Conservation (phyloP, 2,113 vertebrate species). For the Psilopogon haemacephalus region DNA sequence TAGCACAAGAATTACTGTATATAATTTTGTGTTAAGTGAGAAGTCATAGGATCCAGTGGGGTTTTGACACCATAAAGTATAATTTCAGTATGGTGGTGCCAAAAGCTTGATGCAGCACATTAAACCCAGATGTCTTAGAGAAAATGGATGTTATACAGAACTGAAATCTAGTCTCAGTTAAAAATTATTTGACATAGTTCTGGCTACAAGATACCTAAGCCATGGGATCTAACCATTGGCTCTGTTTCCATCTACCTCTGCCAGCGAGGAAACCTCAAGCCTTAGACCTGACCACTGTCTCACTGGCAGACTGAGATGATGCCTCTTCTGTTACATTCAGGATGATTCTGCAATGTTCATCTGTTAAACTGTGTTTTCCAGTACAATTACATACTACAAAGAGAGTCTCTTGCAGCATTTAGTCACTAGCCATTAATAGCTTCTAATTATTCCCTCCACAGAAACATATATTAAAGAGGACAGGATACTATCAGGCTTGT, state of each 20-base stretch:
- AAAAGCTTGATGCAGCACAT: not conserved
- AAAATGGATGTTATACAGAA: not conserved
- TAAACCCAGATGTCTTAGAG: not conserved
- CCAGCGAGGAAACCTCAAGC: not conserved
- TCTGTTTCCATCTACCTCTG: not conserved
- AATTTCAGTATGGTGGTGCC: not conserved
- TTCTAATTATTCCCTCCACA: not conserved
- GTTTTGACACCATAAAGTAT: not conserved
- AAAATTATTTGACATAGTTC: not conserved
- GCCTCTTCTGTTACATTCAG: not conserved
- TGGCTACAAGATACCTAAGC: not conserved
- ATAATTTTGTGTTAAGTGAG: not conserved
- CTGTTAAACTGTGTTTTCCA: not conserved
- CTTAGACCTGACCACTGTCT: not conserved
- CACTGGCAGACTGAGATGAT: rapidly evolving
- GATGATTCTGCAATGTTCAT: not conserved
- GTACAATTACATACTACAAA: not conserved
- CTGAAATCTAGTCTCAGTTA: not conserved
- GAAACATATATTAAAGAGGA: conserved; percentile 19
- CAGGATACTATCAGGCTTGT: not conserved
- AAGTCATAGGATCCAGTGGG: not conserved
- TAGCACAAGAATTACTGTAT: not conserved
- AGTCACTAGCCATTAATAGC: not conserved
- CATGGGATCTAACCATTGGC: not conserved
- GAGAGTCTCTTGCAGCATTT: not conserved